Base-by-base conservation (phyloP, 2,797 vertebrate species). In the Acanthiza pusilla region DNA sequence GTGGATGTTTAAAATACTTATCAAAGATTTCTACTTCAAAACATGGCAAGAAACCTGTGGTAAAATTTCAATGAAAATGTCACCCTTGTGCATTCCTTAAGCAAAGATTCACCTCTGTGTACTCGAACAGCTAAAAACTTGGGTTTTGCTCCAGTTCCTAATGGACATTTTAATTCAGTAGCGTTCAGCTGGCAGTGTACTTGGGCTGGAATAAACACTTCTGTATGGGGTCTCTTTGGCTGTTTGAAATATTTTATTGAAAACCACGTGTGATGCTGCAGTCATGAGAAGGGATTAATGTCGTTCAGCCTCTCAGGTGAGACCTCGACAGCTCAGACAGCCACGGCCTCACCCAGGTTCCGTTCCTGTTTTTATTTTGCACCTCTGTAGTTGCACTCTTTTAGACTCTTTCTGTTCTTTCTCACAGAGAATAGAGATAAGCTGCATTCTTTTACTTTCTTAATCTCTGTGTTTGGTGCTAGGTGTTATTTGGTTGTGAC, bases 281-380 rank as follows among this genome's bases (percentile, higher is more conserved):
- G 10, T 53, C 16, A 0, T 4, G 40, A 51, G 61, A 51, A 54
- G 27, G 32, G 40, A 30, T 81, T 82, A 11, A 48, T 40, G 29
- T 7, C 27, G 34, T 29, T 60, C 47, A 57, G 60, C 36, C 21
- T 7, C 75, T 79, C 51, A 5, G 32, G 61, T 80, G 91, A 60
- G 34, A 36, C 57, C 61, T 42, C 5, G 12, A 2, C 55, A 42
- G 68, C 21, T 58, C 7, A 53, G 47, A 32, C 58, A 81, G 51
- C 55, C 10, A 2, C 3, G 6, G 71, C 78, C 89, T 78, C 62
- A 5, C 62, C 80, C 34, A 15, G 36, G 11, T 23, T 65, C 9
- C 55, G 50, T 48, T 45, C 38, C 89, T 38, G 13, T n/a, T 90
- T 89, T 81, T 61, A 15, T 85, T 85, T 67, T 68, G 67, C 85